Evolutionary conservation across 2,888 invertebrate genomes (phyloP).

Genomic region (Torymus auratus): DNA sequence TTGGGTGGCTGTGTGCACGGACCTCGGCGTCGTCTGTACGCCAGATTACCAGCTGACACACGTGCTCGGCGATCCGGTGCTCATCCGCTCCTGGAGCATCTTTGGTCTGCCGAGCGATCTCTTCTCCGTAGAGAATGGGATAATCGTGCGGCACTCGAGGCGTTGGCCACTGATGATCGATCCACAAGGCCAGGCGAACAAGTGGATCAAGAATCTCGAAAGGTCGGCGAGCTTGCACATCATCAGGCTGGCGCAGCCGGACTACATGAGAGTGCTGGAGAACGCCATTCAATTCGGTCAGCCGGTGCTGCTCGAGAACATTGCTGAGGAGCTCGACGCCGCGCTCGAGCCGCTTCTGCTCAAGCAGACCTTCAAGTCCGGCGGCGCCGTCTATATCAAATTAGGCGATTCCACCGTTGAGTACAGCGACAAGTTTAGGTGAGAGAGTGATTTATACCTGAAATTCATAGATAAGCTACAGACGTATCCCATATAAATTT

Average conservation of each 20-base stretch:
- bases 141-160: slow-evolving; percentile 92
- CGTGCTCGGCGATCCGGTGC: slow-evolving; percentile 91
- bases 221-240: slow-evolving; percentile 88
- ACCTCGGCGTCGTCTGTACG: slow-evolving; percentile 86
- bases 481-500: too few species aligned
- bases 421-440: slow-evolving; percentile 91
- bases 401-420: slow-evolving; percentile 94
- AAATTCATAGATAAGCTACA: too few species aligned
- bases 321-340: slow-evolving; percentile 94
- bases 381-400: slow-evolving; percentile 90
- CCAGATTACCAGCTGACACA: slow-evolving; percentile 86
- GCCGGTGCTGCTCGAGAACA: slow-evolving; percentile 92
- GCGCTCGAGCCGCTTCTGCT: slow-evolving; percentile 91
- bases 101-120: slow-evolving; percentile 92
- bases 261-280: slow-evolving; percentile 89
- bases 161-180: slow-evolving; percentile 97
- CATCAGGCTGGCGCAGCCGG: slow-evolving; percentile 87
- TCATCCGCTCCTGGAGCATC: slow-evolving; percentile 94
- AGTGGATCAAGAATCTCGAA: slow-evolving; percentile 96
- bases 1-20: slow-evolving; percentile 87
- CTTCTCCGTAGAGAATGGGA: slow-evolving; percentile 94
- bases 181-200: slow-evolving; percentile 95
- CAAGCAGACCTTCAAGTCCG: slow-evolving; percentile 93
- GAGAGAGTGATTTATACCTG: slow-evolving; percentile 19
- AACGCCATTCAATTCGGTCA: slow-evolving; percentile 92